Evolutionary conservation across 2,797 vertebrate genomes (phyloP).

Genomic region (Halcyon chelicuti): DNA sequence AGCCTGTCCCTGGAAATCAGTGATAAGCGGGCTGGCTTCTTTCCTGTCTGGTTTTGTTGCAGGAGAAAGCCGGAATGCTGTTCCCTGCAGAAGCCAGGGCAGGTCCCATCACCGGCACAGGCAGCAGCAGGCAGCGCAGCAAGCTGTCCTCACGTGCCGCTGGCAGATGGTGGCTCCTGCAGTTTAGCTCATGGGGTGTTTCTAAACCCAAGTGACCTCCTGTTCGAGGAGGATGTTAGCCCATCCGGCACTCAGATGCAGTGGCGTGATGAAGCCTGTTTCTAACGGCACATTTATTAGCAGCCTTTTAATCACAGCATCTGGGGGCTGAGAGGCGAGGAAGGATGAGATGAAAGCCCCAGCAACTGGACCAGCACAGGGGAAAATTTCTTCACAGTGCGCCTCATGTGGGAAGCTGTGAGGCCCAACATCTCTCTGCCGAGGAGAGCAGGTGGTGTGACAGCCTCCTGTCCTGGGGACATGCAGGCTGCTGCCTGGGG

Average conservation of each 20-base stretch:
- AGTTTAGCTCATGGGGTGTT: background rate
- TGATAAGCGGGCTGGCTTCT: background rate
- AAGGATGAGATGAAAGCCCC: background rate
- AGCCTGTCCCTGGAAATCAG: background rate
- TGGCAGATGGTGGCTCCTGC: constrained; percentile 4
- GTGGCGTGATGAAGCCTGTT: background rate
- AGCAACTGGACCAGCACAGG: fast-evolving
- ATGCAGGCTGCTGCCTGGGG: background rate
- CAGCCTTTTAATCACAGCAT: background rate
- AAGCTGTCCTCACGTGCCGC: background rate
- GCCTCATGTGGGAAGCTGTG: fast-evolving
- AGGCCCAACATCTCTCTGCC: fast-evolving
- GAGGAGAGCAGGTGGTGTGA: background rate
- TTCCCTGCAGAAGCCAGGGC: background rate
- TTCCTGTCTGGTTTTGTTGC: background rate
- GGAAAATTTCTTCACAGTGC: background rate
- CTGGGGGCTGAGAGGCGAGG: background rate
- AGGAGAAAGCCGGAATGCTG: background rate
- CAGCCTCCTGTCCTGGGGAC: background rate
- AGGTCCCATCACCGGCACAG: fast-evolving
- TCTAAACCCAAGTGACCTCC: background rate
- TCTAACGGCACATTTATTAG: background rate
- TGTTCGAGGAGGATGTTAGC: background rate
- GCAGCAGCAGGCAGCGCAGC: background rate
- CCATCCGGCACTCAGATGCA: background rate